Evolutionary conservation across 1,140 invertebrate genomes (phyloP).

Genomic region (Globodera ellingtonae): DNA sequence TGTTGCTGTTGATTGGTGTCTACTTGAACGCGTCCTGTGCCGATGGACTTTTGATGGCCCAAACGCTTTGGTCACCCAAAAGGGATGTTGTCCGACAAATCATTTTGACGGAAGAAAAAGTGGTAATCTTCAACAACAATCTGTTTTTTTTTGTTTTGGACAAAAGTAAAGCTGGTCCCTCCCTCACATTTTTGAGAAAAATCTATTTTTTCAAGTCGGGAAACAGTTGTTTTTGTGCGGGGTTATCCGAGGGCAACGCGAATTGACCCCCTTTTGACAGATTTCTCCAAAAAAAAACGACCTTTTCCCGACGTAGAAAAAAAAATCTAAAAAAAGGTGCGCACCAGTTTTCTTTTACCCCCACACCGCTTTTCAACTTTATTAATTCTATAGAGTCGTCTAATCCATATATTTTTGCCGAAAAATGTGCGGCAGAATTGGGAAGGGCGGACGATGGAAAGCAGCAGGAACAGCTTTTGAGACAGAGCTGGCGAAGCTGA

Average conservation of each 20-base stretch:
- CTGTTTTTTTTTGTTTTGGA: background rate
- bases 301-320: too few species aligned
- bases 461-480: background rate
- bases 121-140: constrained; percentile 26
- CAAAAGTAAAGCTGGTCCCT: too few species aligned
- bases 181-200: too few species aligned
- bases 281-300: too few species aligned
- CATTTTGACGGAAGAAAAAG: constrained; percentile 24
- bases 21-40: constrained; percentile 41
- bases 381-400: too few species aligned
- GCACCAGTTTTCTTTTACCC: too few species aligned
- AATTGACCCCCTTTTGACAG: too few species aligned
- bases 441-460: background rate
- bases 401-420: background rate
- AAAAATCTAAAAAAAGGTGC: too few species aligned
- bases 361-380: too few species aligned
- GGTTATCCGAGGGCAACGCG: too few species aligned
- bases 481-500: background rate
- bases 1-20: constrained; percentile 38
- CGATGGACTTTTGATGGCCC: constrained; percentile 33
- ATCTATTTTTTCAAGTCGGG: too few species aligned
- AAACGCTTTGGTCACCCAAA: constrained; percentile 49
- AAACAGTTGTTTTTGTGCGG: too few species aligned
- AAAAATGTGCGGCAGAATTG: background rate
- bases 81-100: constrained; percentile 47